Conservation (phyloP, 1,140 invertebrate species). For the Augochlora pura region DNA sequence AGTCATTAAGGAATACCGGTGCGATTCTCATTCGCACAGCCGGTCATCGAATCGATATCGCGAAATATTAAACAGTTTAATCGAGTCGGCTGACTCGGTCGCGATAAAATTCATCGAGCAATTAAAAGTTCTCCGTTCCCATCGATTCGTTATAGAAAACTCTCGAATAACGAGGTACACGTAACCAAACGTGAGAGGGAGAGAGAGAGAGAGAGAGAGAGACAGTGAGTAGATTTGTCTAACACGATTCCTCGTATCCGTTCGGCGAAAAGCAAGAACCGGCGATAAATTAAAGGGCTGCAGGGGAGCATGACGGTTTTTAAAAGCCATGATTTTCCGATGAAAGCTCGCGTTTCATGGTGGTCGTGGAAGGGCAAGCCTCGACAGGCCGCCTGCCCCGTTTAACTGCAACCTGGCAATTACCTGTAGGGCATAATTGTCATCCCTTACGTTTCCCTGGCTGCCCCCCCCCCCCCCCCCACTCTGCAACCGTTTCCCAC, state of each 20-base stretch:
- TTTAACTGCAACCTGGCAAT: constrained; percentile 77
- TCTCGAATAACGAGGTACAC: too few relatives aligned
- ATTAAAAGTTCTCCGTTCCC: too few relatives aligned
- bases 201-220: too few relatives aligned
- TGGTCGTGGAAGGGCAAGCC: constrained; percentile 41
- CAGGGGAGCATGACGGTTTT: constrained; percentile 66
- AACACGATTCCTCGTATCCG: not conserved
- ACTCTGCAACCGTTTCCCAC: constrained; percentile 23
- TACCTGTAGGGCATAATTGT: constrained; percentile 79
- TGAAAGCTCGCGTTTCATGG: constrained; percentile 68
- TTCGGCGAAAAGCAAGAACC: constrained; percentile 26
- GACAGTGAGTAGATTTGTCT: too few relatives aligned
- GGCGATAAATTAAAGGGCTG: constrained; percentile 56
- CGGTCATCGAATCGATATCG: not conserved
- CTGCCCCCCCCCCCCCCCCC: constrained; percentile 57
- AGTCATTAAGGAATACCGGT: too few relatives aligned
- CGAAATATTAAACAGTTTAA: too few relatives aligned
- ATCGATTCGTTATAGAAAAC: too few relatives aligned
- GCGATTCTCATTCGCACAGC: not conserved
- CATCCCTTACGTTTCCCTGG: constrained; percentile 76
- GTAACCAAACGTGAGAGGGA: too few relatives aligned
- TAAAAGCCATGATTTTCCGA: constrained; percentile 72
- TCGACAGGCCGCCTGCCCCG: constrained; percentile 57
- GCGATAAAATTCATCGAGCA: too few relatives aligned
- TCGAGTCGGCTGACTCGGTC: too few relatives aligned